These are phyloP conservation scores for Leptosomus discolor DNA, from an alignment of 2,113 vertebrate species.

Conservation along the genomic window DNA sequence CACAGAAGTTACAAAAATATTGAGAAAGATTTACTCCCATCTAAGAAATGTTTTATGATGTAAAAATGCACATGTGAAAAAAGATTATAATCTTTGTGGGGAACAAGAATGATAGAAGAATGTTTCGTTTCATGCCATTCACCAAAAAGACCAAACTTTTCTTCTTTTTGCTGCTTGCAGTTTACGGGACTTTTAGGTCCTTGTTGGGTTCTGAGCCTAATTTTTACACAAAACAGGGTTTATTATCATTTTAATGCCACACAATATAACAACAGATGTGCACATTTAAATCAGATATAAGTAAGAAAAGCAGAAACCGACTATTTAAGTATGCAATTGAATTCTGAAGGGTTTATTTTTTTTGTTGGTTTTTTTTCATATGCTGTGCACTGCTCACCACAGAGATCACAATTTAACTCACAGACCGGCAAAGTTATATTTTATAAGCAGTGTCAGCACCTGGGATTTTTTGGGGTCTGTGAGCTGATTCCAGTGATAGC, in stretches of 20 bases:
- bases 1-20: background rate
- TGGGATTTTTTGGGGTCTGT: background rate
- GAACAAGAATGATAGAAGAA: background rate
- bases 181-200: background rate
- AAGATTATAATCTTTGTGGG: background rate
- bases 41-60: background rate
- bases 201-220: background rate
- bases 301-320: background rate
- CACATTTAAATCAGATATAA: background rate
- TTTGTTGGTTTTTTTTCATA: background rate
- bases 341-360: background rate
- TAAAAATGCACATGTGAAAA: background rate
- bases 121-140: background rate
- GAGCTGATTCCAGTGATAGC: background rate
- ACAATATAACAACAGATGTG: conserved; percentile 10
- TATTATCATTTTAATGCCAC: background rate
- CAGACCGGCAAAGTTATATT: background rate
- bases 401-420: background rate
- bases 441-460: background rate
- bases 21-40: background rate
- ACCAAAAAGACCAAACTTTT: background rate
- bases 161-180: background rate
- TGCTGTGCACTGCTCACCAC: background rate
- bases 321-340: background rate
- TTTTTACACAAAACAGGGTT: background rate